Conservation (phyloP, 2,797 vertebrate species). For the Hoplostethus atlanticus region DNA sequence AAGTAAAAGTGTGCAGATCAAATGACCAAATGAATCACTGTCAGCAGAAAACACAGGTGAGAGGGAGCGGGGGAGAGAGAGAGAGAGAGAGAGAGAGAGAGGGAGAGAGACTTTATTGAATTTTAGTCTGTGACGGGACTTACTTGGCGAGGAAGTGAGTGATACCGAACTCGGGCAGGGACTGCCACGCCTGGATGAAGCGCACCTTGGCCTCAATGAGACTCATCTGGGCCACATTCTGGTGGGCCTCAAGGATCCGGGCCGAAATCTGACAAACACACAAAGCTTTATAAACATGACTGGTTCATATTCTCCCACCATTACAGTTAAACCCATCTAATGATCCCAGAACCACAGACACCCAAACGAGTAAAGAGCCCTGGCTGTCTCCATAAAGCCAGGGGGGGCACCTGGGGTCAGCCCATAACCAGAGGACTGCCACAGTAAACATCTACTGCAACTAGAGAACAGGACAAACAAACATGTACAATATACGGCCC, state of each 20-base stretch:
- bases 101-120: not conserved
- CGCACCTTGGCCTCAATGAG: slow-evolving; percentile 99
- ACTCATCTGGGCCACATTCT: slow-evolving; percentile 99
- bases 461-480: slow-evolving; percentile 28
- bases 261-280: slow-evolving; percentile 90
- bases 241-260: slow-evolving; percentile 97
- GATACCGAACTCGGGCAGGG: slow-evolving; percentile 97
- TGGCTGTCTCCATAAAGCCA: slow-evolving; percentile 26
- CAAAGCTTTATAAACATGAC: not conserved
- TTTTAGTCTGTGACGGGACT: slow-evolving; percentile 56
- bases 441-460: slow-evolving; percentile 29
- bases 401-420: slow-evolving; percentile 29
- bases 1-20: too few relatives aligned
- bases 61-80: not conserved
- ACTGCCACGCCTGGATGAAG: slow-evolving; percentile 99
- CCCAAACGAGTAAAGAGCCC: slow-evolving; percentile 29
- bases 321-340: slow-evolving; percentile 21
- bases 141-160: slow-evolving; percentile 97
- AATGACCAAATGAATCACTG: slow-evolving; percentile 3
- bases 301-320: not conserved
- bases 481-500: slow-evolving; percentile 22
- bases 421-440: slow-evolving; percentile 37
- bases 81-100: not conserved
- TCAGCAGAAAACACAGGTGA: not conserved
- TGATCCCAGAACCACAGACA: slow-evolving; percentile 20